Base-by-base conservation (phyloP, 1,140 invertebrate genomes). In the Panagrolaimus sp. region DNA sequence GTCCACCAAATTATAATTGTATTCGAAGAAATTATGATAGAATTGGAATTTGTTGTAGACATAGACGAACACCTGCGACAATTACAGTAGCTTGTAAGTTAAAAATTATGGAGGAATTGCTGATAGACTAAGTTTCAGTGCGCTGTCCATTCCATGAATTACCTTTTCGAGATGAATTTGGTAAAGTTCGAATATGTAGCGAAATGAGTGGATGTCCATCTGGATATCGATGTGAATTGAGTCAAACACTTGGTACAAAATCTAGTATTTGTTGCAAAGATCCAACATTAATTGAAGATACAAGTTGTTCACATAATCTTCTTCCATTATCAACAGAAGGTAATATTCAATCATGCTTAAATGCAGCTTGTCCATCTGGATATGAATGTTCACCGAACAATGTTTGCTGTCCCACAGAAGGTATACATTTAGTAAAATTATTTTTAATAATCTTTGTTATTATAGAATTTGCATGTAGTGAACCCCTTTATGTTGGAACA, bases 241-340 rank as follows among this genome's bases (percentile, higher is more conserved):
- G 68, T 64, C 23, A 68, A 20, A 57, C 66, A 23, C 25, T 46
- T 0, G 69, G 69, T n/a, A 45, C 68, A 14, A 51, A 48, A n/a
- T 42, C 69, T 1, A 43, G 69, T 8, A 43, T 70, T 31, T 70
- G 69, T 47, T 70, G 69, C 27, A 38, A 72, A 16, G 69, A 70
- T 9, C 46, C 48, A 13, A 11, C 66, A 14, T 20, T 25, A 11
- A 57, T 62, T 11, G 31, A 63, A 63, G 44, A 23, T 23, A 43
- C 23, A 31, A 38, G 31, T 38, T 70, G 69, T 38, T 67, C 69
- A 2, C 27, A 71, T 23, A 71, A 70, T 14, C 42, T 70, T 9
- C 51, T 71, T n/a, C 69, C 69, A 9, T 38, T 70, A 8, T 71
- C 68, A 42, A 46, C 69, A 23, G 69, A 70, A n/a, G 69, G 69